Base-by-base conservation (phyloP, 1,140 invertebrate genomes). In the Chrysopa pallens region DNA sequence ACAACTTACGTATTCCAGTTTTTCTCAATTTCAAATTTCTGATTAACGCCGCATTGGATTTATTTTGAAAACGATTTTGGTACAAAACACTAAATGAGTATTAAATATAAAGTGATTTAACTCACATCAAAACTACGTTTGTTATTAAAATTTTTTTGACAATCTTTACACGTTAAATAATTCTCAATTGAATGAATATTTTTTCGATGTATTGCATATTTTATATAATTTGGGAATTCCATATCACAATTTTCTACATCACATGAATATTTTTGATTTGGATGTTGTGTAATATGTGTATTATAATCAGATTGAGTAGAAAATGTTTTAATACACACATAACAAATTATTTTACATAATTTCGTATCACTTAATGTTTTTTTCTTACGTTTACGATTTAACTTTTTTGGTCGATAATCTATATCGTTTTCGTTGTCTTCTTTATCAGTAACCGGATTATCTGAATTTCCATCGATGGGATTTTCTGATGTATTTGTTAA, bases 261-360 rank as follows among this genome's bases (percentile, higher is more conserved):
- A 40, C 39, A 40, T 9, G 23, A 9, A 40, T 40, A 40, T 29
- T 11, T 23, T 27, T 40, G 13, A 40, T 40, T 40, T 29, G n/a
- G 14, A 29, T 40, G 39, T 4, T 40, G 12, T n/a, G 6, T 27
- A 7, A 9, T 27, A 27, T 40, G 39, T 29, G 13, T 17, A 8
- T 40, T 13, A n/a, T 17, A 29, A 13, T 27, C 11, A 12, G 29
- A 5, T 27, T 17, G 6, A 9, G 11, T 29, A 5, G 13, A 4
- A 40, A 27, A 40, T 27, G 11, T 8, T 40, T 40, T 40, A 8
- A 8, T 11, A 40, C 39, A 40, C 12, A 40, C 27, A 27, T 40
- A 40, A 29, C 39, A 40, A 33, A 33, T 33, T 33, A 33, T 4
- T 33, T 33, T 33, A 33, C 31, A 6, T 11, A 33, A 9, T 11